A percentile compares a stretch with the other conserved stretches of the same genome.
Conservation (phyloP, 2,113 vertebrate species). For the Cyanistes caeruleus region DNA sequence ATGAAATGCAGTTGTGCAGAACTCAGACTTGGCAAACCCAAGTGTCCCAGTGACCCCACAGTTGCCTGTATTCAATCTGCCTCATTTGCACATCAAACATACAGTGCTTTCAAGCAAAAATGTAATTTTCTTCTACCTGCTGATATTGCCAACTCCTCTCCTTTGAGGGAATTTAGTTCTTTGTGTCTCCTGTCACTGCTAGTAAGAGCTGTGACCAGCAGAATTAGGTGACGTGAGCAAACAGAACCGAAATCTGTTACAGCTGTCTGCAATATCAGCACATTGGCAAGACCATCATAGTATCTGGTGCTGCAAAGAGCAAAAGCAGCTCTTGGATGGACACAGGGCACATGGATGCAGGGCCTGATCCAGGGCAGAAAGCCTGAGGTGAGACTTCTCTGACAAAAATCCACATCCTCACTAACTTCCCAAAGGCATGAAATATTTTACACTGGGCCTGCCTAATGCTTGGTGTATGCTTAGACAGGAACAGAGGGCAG, state of each 20-base stretch:
- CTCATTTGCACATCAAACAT: conserved; percentile 19
- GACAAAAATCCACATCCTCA: not conserved
- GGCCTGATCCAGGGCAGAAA: not conserved
- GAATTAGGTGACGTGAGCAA: not conserved
- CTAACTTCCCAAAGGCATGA: not conserved
- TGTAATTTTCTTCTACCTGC: not conserved
- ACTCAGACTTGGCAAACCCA: not conserved
- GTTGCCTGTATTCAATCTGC: not conserved
- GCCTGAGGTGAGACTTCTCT: not conserved
- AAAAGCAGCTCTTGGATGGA: not conserved
- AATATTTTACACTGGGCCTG: not conserved
- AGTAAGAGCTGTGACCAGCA: not conserved
- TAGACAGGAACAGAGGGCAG: not conserved
- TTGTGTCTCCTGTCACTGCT: not conserved
- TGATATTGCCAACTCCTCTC: not conserved
- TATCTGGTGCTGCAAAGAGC: not conserved
- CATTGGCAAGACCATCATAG: rapidly evolving
- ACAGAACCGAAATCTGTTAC: not conserved
- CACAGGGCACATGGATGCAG: not conserved
- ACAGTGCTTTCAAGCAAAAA: not conserved
- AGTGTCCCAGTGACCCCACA: not conserved
- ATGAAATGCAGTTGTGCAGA: not conserved
- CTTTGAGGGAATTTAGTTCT: not conserved
- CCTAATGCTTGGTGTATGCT: not conserved
- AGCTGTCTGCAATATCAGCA: not conserved